Percentiles rank a stretch among this genome's conserved stretches.
Conservation (phyloP, 2,113 vertebrate genomes). For the Heteronetta atricapilla region DNA sequence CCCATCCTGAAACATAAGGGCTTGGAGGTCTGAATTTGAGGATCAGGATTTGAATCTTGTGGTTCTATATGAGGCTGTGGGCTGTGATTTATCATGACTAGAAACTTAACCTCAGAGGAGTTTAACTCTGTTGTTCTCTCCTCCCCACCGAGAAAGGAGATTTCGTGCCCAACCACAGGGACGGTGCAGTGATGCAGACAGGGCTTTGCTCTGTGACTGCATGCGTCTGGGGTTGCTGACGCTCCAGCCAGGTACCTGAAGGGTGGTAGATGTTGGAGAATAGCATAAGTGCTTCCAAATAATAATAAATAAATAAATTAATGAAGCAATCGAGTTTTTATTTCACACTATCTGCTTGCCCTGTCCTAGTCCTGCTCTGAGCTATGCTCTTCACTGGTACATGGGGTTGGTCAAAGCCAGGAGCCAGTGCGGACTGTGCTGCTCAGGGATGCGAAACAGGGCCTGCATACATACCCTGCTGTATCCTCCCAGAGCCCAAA, state of each 20-base stretch:
- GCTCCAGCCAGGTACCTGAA: background rate
- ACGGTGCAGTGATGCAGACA: background rate
- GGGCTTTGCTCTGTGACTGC: rapidly evolving
- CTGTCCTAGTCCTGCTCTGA: background rate
- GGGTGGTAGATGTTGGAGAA: background rate
- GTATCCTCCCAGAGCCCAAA: background rate
- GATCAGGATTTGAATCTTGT: background rate
- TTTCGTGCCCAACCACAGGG: rapidly evolving
- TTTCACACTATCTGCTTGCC: background rate
- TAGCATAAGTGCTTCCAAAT: background rate
- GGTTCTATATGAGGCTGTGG: background rate
- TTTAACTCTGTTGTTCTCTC: background rate
- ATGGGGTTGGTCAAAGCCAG: background rate
- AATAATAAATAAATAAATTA: too few species aligned
- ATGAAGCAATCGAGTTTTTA: background rate
- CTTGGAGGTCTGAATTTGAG: background rate
- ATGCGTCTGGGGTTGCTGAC: rapidly evolving
- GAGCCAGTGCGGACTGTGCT: background rate
- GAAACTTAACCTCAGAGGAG: background rate
- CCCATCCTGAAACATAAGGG: background rate
- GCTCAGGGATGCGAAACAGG: rapidly evolving
- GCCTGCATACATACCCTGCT: background rate
- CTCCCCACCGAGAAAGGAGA: background rate
- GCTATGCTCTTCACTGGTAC: rapidly evolving
- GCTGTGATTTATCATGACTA: background rate